Conservation (phyloP, 2,888 invertebrate species). For the Leucophora obtusa region DNA sequence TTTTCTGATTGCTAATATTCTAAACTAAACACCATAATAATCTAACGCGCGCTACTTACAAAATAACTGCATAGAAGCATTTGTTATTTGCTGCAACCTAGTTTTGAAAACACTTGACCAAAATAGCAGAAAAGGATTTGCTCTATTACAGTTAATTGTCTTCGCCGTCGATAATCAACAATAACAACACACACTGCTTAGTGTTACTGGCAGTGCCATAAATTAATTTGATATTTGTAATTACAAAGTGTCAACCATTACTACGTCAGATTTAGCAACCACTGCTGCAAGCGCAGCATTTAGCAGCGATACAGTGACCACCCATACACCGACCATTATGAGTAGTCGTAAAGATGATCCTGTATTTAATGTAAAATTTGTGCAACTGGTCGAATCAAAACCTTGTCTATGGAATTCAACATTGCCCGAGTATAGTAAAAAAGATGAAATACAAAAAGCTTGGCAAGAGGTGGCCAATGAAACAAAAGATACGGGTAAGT, state of each 20-base stretch:
- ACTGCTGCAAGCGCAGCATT: constrained; percentile 61
- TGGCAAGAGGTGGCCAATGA: constrained; percentile 76
- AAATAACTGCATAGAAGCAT: constrained; percentile 51
- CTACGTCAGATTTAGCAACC: constrained; percentile 42
- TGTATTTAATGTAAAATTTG: constrained; percentile 75
- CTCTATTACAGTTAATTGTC: background rate
- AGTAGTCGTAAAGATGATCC: constrained; percentile 77
- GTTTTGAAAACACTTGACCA: constrained; percentile 35
- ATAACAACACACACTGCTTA: constrained; percentile 25
- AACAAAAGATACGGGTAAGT: constrained; percentile 76
- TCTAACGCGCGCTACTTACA: constrained; percentile 45
- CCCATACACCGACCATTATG: constrained; percentile 45
- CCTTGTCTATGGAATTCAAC: constrained; percentile 75
- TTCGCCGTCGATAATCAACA: background rate
- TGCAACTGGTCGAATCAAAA: constrained; percentile 74
- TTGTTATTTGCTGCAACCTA: constrained; percentile 58
- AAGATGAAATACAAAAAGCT: constrained; percentile 75
- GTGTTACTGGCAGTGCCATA: constrained; percentile 16
- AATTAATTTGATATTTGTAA: constrained; percentile 24
- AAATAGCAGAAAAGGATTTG: background rate
- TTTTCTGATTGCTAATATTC: constrained; percentile 57
- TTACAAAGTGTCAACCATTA: constrained; percentile 50
- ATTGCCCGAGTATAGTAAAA: constrained; percentile 75
- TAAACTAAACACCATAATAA: constrained; percentile 43
- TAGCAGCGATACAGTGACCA: constrained; percentile 31